Conservation (phyloP, 2,797 vertebrate genomes). For the Lacerta bilineata region DNA sequence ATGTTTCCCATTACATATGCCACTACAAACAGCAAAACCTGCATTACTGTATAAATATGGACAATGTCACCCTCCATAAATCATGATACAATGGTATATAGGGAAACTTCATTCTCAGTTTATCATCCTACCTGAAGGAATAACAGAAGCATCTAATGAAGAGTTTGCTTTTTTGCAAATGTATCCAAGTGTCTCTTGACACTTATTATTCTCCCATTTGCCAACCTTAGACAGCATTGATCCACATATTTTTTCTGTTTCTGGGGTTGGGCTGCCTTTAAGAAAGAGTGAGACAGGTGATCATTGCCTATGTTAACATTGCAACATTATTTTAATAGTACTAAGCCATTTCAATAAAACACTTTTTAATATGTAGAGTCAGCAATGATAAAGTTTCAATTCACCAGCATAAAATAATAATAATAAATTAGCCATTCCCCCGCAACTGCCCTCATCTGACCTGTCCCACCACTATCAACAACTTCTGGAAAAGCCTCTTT, state of each 20-base stretch:
- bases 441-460: no score
- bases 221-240: slow-evolving; percentile 87
- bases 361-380: no score
- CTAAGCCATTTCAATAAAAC: not conserved
- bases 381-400: no score
- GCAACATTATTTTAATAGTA: not conserved
- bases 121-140: slow-evolving; percentile 76
- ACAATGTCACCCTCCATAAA: no score
- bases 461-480: no score
- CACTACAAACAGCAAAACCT: no score
- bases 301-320: not conserved
- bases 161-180: slow-evolving; percentile 80
- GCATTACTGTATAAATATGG: no score
- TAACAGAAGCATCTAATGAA: slow-evolving; percentile 76
- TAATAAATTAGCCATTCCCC: no score
- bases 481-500: no score
- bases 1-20: no score
- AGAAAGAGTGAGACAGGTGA: slow-evolving; percentile 40
- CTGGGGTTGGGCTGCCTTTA: slow-evolving; percentile 88
- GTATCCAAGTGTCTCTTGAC: slow-evolving; percentile 85
- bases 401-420: no score
- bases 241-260: slow-evolving; percentile 88
- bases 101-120: not conserved
- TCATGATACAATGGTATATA: not conserved
- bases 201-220: slow-evolving; percentile 90